Conservation (phyloP, 1,140 invertebrate species). For the Frieseomelitta varia region DNA sequence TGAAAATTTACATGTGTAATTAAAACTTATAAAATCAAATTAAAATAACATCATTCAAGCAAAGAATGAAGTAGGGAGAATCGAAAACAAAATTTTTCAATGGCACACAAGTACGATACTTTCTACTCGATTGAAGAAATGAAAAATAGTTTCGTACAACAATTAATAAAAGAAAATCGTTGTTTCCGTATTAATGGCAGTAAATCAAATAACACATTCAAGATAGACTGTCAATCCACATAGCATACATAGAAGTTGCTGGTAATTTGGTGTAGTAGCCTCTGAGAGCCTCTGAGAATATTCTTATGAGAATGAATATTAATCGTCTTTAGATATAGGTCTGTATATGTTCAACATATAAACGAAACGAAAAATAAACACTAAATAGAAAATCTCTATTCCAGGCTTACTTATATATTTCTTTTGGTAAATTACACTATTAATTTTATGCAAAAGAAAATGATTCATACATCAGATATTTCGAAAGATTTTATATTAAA, state of each 20-base stretch:
- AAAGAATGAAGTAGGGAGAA: neutral
- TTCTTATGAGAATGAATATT: constrained; percentile 64
- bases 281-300: constrained; percentile 59
- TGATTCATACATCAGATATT: constrained; percentile 35
- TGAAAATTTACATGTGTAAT: neutral
- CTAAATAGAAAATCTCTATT: constrained; percentile 6
- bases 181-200: constrained; percentile 34
- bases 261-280: constrained; percentile 49
- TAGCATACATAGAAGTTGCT: constrained; percentile 41
- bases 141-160: constrained; percentile 30
- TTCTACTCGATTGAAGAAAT: constrained; percentile 28
- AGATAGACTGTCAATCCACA: constrained; percentile 43
- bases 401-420: neutral
- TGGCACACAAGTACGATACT: neutral
- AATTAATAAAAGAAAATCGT: constrained; percentile 65
- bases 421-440: constrained; percentile 34
- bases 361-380: neutral
- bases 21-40: neutral
- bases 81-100: neutral
- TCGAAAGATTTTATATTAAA: constrained; percentile 52
- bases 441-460: constrained; percentile 29
- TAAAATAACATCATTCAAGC: neutral
- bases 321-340: constrained; percentile 22
- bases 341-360: neutral
- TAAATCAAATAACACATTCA: constrained; percentile 29